phyloP scores from a whole-genome alignment of 2,888 invertebrate genomes.

The Agrochola circellaris region DNA sequence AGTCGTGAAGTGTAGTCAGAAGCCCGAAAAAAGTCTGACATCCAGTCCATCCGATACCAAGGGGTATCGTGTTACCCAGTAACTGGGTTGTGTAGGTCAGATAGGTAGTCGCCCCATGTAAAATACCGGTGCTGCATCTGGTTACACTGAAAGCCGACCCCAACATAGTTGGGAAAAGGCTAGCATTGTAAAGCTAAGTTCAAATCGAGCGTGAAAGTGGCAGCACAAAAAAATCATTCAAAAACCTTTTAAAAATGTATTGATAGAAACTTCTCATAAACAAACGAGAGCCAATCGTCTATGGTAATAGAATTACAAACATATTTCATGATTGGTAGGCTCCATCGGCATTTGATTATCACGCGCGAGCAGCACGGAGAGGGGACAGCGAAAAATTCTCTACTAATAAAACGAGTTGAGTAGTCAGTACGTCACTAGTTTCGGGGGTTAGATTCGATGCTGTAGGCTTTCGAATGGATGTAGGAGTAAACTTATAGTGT shows the following conservation, averaged over 20 bases:
- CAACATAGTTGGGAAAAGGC: background rate
- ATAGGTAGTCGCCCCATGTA: too few species aligned
- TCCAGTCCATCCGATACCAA: too few species aligned
- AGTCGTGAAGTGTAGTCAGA: too few species aligned
- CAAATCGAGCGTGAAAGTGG: background rate
- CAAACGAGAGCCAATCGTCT: conserved; percentile 63
- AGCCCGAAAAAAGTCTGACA: too few species aligned
- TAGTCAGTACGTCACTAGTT: background rate
- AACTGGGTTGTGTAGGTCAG: too few species aligned
- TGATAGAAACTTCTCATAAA: conserved; percentile 11
- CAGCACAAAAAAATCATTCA: background rate
- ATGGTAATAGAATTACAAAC: conserved; percentile 82
- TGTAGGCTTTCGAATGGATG: too few species aligned
- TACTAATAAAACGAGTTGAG: conserved; percentile 63
- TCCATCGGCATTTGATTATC: conserved; percentile 78
- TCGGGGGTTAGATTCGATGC: conserved; percentile 24
- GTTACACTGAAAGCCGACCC: background rate
- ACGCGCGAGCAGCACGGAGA: conserved; percentile 59
- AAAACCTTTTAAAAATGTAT: background rate
- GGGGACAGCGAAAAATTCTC: conserved; percentile 70
- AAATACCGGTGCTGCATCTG: too few species aligned
- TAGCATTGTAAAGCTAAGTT: background rate
- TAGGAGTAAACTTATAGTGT: too few species aligned
- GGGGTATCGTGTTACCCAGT: too few species aligned
- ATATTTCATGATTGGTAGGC: conserved; percentile 86